These are phyloP conservation scores for Chymomyza fuscimana DNA, from an alignment of 2,888 invertebrate species.

Conservation along the genomic window DNA sequence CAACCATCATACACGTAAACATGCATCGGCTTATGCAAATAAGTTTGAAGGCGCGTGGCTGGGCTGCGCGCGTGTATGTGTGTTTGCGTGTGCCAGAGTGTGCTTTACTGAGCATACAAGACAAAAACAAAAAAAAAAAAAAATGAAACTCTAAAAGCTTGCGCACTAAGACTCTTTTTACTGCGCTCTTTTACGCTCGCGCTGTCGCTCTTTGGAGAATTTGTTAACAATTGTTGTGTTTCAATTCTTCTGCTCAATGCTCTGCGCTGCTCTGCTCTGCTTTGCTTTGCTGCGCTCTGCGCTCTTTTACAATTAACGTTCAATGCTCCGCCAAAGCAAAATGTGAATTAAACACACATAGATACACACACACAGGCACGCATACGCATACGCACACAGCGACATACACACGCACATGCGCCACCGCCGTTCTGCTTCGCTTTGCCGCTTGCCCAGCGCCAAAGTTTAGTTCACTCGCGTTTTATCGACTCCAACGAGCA, in stretches of 20 bases:
- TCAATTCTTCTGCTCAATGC: no score
- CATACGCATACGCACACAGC: no score
- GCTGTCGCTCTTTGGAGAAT: no score
- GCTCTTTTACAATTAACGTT: not conserved
- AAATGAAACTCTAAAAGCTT: no score
- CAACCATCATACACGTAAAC: no score
- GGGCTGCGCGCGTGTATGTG: not conserved
- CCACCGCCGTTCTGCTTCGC: conserved; percentile 33
- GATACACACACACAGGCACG: conserved; percentile 21
- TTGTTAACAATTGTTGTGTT: not conserved
- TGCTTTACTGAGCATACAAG: no score
- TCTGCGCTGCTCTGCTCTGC: not conserved
- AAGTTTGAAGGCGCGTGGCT: not conserved
- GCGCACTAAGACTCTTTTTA: no score
- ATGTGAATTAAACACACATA: conserved; percentile 35
- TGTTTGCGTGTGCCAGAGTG: no score
- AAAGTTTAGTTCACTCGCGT: conserved; percentile 69
- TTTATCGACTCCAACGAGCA: conserved; percentile 65
- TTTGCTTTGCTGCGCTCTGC: not conserved
- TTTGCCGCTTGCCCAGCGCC: conserved; percentile 24
- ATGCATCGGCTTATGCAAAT: no score
- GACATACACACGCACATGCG: conserved; percentile 15
- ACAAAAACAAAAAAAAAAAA: not conserved
- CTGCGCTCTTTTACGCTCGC: no score
- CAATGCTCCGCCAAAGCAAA: not conserved